Percentiles rank a stretch among this genome's conserved stretches.
phyloP scores from a whole-genome alignment of 2,113 vertebrate genomes.

The Garra rufa region DNA sequence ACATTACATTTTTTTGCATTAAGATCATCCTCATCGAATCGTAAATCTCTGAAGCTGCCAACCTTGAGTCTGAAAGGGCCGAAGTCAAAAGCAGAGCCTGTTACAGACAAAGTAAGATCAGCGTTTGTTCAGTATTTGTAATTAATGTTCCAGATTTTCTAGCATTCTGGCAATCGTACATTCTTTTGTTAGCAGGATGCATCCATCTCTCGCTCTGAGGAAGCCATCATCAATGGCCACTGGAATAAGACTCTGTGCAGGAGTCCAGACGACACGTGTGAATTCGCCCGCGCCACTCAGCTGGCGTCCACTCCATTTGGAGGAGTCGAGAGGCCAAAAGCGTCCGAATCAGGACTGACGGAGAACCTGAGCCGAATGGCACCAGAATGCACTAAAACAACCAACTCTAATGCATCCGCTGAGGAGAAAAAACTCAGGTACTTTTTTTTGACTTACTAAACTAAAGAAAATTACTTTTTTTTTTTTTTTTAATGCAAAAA shows the following conservation, averaged over 20 bases:
- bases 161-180: not conserved
- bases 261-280: slow-evolving; percentile 83
- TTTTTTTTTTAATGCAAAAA: no score
- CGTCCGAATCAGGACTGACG: not conserved
- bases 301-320: slow-evolving; percentile 84
- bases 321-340: not conserved
- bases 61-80: slow-evolving; percentile 41
- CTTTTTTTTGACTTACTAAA: not conserved
- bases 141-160: not conserved
- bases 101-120: slow-evolving; percentile 45
- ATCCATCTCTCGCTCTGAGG: slow-evolving; percentile 78
- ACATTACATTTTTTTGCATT: no score
- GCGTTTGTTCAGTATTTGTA: not conserved
- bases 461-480: no score
- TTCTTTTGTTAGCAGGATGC: slow-evolving; percentile 67
- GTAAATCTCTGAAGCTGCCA: slow-evolving; percentile 47
- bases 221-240: slow-evolving; percentile 79
- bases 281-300: slow-evolving; percentile 80
- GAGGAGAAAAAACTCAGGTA: slow-evolving; percentile 54
- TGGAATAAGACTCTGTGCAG: slow-evolving; percentile 78
- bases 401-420: not conserved
- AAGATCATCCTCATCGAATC: slow-evolving; percentile 24
- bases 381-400: not conserved
- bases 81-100: not conserved
- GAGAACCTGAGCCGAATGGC: slow-evolving; percentile 18